A percentile compares a stretch with the other conserved stretches of the same genome.
Conservation (phyloP, 2,888 invertebrate genomes). For the Heliconius ethilla region DNA sequence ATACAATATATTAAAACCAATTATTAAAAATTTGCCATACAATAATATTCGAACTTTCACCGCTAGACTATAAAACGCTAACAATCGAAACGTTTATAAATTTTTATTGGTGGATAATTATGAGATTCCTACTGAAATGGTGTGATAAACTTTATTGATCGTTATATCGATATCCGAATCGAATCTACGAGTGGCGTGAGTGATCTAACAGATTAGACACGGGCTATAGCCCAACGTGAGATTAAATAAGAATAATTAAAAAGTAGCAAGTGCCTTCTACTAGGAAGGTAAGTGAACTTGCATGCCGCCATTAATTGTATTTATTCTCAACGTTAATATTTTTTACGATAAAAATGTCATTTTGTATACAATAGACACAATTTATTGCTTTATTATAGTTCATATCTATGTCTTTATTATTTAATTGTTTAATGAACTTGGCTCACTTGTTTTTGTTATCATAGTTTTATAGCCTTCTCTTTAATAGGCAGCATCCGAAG, state of each 20-base stretch:
- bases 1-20: slow-evolving; percentile 39
- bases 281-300: slow-evolving; percentile 44
- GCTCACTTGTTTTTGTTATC: slow-evolving; percentile 14
- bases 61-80: slow-evolving; percentile 56
- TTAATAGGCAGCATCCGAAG: background rate
- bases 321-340: slow-evolving; percentile 34
- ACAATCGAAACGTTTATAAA: slow-evolving; percentile 62
- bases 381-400: slow-evolving; percentile 22
- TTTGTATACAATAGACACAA: slow-evolving; percentile 16
- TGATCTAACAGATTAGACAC: slow-evolving; percentile 66
- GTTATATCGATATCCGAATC: slow-evolving; percentile 69
- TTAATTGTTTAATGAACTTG: slow-evolving; percentile 28
- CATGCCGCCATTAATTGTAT: slow-evolving; percentile 27
- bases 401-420: slow-evolving; percentile 19
- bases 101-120: slow-evolving; percentile 70
- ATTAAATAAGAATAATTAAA: slow-evolving; percentile 75
- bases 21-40: slow-evolving; percentile 48
- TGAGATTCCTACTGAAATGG: slow-evolving; percentile 76
- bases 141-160: slow-evolving; percentile 78
- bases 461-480: slow-evolving; percentile 6
- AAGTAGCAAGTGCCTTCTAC: slow-evolving; percentile 64
- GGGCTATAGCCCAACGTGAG: slow-evolving; percentile 59
- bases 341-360: slow-evolving; percentile 25
- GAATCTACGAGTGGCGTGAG: slow-evolving; percentile 68
- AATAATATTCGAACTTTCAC: slow-evolving; percentile 61